A percentile compares a stretch with the other conserved stretches of the same genome.
phyloP scores from a whole-genome alignment of 2,888 invertebrate genomes.

The Agrochola macilenta region DNA sequence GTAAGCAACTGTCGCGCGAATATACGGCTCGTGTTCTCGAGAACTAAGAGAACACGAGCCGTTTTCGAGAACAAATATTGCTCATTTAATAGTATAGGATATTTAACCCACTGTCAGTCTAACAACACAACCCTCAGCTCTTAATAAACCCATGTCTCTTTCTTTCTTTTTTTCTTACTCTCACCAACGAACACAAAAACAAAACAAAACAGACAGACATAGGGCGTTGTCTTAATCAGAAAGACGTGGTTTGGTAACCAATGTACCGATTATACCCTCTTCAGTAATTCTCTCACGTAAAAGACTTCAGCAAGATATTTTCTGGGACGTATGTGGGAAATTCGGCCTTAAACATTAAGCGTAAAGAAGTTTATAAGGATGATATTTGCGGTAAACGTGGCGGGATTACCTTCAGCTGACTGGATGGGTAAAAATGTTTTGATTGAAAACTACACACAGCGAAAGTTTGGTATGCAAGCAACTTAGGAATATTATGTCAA shows the following conservation, averaged over 20 bases:
- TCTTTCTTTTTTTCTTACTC: no score
- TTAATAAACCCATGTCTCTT: no score
- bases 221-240: conserved; percentile 39
- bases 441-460: background rate
- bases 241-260: conserved; percentile 56
- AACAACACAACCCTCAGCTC: no score
- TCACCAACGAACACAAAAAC: conserved; percentile 38
- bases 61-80: no score
- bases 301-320: conserved; percentile 41
- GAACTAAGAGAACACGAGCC: no score
- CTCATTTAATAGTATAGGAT: no score
- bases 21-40: no score
- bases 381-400: conserved; percentile 27
- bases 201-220: conserved; percentile 36
- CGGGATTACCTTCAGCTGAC: conserved; percentile 27
- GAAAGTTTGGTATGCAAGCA: background rate
- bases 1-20: no score
- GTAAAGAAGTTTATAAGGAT: conserved; percentile 42
- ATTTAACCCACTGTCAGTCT: no score
- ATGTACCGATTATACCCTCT: conserved; percentile 41
- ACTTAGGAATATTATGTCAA: background rate
- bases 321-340: conserved; percentile 27
- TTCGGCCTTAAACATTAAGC: conserved; percentile 27
- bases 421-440: conserved; percentile 11
- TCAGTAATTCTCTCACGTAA: conserved; percentile 59